Conservation (phyloP, 1,140 invertebrate species). For the Tetramorium alpestre region DNA sequence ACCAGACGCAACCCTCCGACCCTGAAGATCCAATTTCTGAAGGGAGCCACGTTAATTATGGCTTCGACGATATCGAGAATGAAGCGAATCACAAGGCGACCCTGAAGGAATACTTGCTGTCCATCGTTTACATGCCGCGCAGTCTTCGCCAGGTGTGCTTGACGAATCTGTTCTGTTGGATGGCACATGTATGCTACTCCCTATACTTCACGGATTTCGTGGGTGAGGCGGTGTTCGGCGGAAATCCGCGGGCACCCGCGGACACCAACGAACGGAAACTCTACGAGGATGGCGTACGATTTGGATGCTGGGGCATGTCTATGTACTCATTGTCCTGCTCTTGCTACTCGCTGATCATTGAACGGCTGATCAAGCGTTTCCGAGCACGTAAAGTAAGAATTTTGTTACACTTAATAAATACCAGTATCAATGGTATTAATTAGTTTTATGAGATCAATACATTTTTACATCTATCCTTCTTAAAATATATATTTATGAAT, state of each 20-base stretch:
- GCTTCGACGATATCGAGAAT: slow-evolving; percentile 25
- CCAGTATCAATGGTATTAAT: no score
- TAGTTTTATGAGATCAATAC: neutral
- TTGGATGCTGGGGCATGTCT: slow-evolving; percentile 98
- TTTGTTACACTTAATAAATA: neutral
- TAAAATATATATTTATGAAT: neutral
- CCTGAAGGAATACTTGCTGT: slow-evolving; percentile 92
- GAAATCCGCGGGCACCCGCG: slow-evolving; percentile 93
- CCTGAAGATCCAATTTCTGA: slow-evolving; percentile 71
- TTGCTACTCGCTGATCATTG: slow-evolving; percentile 95
- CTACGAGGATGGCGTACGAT: slow-evolving; percentile 96
- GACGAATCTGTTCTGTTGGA: slow-evolving; percentile 99
- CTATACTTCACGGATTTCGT: slow-evolving; percentile 99
- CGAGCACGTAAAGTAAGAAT: slow-evolving; percentile 38
- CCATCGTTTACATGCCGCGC: slow-evolving; percentile 95
- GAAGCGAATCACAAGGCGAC: slow-evolving; percentile 84
- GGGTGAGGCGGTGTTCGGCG: slow-evolving; percentile 97
- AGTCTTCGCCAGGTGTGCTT: slow-evolving; percentile 95
- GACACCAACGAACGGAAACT: slow-evolving; percentile 87
- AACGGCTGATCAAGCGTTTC: slow-evolving; percentile 93
- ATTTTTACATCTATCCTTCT: neutral
- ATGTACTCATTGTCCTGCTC: slow-evolving; percentile 98
- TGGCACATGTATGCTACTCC: slow-evolving; percentile 98
- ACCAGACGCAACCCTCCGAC: slow-evolving; percentile 58
- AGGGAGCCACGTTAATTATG: slow-evolving; percentile 34